A percentile compares a stretch with the other conserved stretches of the same genome.
Evolutionary conservation across 2,888 invertebrate genomes (phyloP).

Genomic region (Melanchra persicariae): DNA sequence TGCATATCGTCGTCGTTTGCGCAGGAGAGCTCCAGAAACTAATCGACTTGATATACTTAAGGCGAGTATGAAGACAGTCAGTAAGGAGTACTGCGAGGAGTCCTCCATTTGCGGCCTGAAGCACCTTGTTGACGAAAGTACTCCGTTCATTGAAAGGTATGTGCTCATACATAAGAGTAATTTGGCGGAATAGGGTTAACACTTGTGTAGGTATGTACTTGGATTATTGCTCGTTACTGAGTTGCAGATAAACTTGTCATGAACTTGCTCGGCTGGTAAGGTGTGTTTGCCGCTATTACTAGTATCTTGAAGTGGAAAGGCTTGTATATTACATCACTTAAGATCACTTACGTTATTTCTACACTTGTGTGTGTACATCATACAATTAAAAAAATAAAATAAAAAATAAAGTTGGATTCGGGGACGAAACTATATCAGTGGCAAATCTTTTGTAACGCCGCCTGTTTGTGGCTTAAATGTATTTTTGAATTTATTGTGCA

Average conservation of each 20-base stretch:
- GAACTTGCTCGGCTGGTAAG: slow-evolving; percentile 76
- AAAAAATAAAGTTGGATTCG: not conserved
- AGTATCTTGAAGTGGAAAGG: slow-evolving; percentile 59
- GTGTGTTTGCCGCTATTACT: slow-evolving; percentile 73
- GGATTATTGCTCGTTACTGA: slow-evolving; percentile 31
- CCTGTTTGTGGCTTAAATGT: not conserved
- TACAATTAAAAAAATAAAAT: not conserved
- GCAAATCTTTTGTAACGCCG: not conserved
- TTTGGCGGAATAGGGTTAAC: slow-evolving; percentile 4
- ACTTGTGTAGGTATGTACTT: slow-evolving; percentile 13
- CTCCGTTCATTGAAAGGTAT: slow-evolving; percentile 84
- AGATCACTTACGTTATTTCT: slow-evolving; percentile 14
- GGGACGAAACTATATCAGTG: not conserved
- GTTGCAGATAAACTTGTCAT: slow-evolving; percentile 70
- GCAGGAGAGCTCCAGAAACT: slow-evolving; percentile 63
- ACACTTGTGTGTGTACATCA: not conserved
- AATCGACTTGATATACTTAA: slow-evolving; percentile 73
- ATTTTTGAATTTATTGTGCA: not conserved
- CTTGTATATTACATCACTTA: slow-evolving; percentile 65
- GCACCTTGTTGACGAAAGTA: slow-evolving; percentile 83
- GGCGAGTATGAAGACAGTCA: slow-evolving; percentile 79
- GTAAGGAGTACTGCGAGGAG: slow-evolving; percentile 85
- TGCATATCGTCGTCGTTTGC: slow-evolving; percentile 54
- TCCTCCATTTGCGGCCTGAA: slow-evolving; percentile 88
- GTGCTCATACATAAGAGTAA: slow-evolving; percentile 17